Evolutionary conservation across 1,140 invertebrate genomes (phyloP).

Genomic region (Temnothorax longispinosus): DNA sequence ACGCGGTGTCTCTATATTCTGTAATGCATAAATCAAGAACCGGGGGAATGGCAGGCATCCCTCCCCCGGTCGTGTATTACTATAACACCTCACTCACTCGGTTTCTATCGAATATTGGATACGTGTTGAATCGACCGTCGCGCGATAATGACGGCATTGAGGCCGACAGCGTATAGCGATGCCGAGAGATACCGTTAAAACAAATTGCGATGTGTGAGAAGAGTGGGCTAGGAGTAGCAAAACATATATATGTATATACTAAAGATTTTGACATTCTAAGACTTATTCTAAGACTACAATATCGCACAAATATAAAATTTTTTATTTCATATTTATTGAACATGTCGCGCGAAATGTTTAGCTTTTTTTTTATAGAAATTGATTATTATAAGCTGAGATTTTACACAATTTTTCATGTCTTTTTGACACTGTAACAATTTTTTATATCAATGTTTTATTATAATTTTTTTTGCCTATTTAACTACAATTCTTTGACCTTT

Average conservation of each 20-base stretch:
- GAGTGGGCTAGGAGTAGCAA: not conserved
- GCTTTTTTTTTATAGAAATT: not conserved
- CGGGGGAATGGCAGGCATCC: slow-evolving; percentile 71
- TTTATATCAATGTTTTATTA: not conserved
- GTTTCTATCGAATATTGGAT: slow-evolving; percentile 73
- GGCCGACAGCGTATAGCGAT: slow-evolving; percentile 2
- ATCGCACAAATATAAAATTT: not conserved
- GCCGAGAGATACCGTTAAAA: not conserved
- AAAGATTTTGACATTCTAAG: not conserved
- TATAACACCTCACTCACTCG: slow-evolving; percentile 66
- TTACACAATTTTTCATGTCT: not conserved
- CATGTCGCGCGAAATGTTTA: not conserved
- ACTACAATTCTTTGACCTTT: not conserved
- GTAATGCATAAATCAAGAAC: slow-evolving; percentile 76
- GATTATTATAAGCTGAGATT: not conserved
- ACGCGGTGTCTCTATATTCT: slow-evolving; percentile 70
- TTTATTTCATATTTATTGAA: too few species aligned
- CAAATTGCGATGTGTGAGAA: slow-evolving; percentile 36
- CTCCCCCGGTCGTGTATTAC: slow-evolving; percentile 69
- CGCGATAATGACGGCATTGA: slow-evolving; percentile 56
- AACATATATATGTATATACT: not conserved
- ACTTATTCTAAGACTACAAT: not conserved
- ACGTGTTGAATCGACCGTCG: slow-evolving; percentile 58
- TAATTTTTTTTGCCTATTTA: not conserved
- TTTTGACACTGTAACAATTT: not conserved